Base-by-base conservation (phyloP, 2,888 invertebrate genomes). In the Drosophila helvetica region DNA sequence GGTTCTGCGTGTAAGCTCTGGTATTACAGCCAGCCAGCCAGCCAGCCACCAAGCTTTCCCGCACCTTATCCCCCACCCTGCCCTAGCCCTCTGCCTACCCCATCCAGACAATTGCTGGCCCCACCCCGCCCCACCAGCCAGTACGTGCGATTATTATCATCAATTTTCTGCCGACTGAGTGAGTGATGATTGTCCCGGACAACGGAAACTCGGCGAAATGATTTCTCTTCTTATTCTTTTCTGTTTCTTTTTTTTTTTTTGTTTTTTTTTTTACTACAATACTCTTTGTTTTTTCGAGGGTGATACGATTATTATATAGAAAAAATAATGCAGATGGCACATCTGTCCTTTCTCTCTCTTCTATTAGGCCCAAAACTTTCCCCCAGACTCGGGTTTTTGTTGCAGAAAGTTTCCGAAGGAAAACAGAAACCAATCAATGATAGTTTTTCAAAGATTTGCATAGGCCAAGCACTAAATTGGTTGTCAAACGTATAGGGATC, bases 61-160 rank as follows among this genome's bases (percentile, higher is more conserved):
- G 5, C 68, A 52, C 51, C 48, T 48, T 65, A 42, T 47, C 47
- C 52, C 33, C 7, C 25, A 7, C 51, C 27, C 38, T 15, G 3
- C 33, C 52, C 47, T 5, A 4, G 3, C 51, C 18, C 38, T 17
- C 4, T 5, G n/a, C n/a, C n/a, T n/a, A n/a, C 22, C 18, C 42
- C 25, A 3, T 62, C 30, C 58, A 38, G 51, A 47, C 53, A 51
- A 67, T 81, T 80, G 73, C 66, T 57, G 73, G 52, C 59, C 51
- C 58, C 61, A n/a, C n/a, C n/a, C n/a, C n/a, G n/a, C 19, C 1
- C 19, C 19, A 2, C 22, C 22, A 22, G 62, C 65, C 64, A 68
- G 64, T 77, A 83, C 83, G 84, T 83, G 85, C 88, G 89, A 90
- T 90, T 89, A 90, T 90, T 83, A 88, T 88, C 90, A 89, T 89